Percentiles rank a stretch among this genome's conserved stretches.
Conservation (phyloP, 2,888 invertebrate species). For the Phengaris arion region DNA sequence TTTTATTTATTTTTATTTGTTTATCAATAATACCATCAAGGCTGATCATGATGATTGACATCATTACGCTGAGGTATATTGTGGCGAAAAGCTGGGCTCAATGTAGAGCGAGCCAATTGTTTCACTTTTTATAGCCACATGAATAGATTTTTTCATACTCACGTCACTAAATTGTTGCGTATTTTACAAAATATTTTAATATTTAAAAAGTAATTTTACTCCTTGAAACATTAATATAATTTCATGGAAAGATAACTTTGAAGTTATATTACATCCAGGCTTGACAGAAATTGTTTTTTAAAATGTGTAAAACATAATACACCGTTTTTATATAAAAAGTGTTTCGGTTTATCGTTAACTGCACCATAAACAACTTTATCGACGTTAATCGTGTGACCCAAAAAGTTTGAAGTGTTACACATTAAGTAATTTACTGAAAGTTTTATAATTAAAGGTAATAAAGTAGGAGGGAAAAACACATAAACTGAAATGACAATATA, state of each 20-base stretch:
- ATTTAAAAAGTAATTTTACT: constrained; percentile 2
- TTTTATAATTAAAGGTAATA: constrained; percentile 17
- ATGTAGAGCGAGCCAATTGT: background rate
- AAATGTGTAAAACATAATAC: background rate
- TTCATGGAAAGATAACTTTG: background rate
- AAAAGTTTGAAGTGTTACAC: constrained; percentile 1
- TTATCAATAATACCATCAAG: background rate
- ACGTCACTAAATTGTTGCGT: constrained; percentile 9
- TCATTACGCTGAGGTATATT: constrained; percentile 10
- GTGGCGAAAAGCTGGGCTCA: constrained; percentile 38
- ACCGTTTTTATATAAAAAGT: background rate
- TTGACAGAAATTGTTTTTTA: too few relatives aligned
- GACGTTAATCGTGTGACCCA: constrained; percentile 1
- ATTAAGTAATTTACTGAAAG: constrained; percentile 1
- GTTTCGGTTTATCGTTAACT: background rate
- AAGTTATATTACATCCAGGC: too few relatives aligned
- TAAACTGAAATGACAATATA: constrained; percentile 27
- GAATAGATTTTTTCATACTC: background rate
- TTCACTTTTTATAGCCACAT: constrained; percentile 13
- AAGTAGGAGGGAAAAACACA: constrained; percentile 15
- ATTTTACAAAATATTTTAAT: constrained; percentile 3
- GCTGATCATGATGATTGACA: background rate
- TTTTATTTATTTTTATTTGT: too few relatives aligned
- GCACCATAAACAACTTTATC: background rate
- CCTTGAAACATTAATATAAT: background rate